phyloP scores from a whole-genome alignment of 2,888 invertebrate genomes.

The Seira sanloemensis region DNA sequence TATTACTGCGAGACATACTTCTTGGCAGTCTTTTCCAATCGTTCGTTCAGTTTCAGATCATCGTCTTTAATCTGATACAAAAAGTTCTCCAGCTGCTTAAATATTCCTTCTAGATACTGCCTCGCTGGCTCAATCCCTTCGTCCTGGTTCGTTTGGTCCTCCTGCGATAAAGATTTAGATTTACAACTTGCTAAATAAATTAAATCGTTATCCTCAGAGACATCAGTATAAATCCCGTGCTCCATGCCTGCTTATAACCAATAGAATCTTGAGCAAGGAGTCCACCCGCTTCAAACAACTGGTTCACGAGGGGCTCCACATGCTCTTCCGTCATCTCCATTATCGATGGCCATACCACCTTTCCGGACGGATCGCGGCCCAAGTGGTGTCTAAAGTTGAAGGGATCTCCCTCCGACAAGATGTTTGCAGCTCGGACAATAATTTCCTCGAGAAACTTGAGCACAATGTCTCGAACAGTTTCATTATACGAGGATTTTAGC shows the following conservation, averaged over 20 bases:
- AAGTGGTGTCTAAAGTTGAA: slow-evolving; percentile 43
- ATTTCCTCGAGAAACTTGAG: slow-evolving; percentile 65
- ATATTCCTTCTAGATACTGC: slow-evolving; percentile 50
- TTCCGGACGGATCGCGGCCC: not conserved
- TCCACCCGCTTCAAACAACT: slow-evolving; percentile 64
- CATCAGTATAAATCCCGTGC: too few relatives aligned
- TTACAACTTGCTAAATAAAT: too few relatives aligned
- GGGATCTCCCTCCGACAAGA: slow-evolving; percentile 68
- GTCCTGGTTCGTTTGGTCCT: slow-evolving; percentile 31
- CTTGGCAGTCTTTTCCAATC: slow-evolving; percentile 27
- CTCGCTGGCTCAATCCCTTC: slow-evolving; percentile 54
- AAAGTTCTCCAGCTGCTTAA: slow-evolving; percentile 44
- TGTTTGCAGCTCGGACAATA: slow-evolving; percentile 60
- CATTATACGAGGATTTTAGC: not conserved
- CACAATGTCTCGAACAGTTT: slow-evolving; percentile 36
- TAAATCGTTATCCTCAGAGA: too few relatives aligned
- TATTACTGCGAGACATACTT: slow-evolving; percentile 40
- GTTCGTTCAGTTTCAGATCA: slow-evolving; percentile 35
- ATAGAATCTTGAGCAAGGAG: slow-evolving; percentile 48
- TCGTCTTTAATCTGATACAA: slow-evolving; percentile 49
- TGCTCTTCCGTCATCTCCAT: slow-evolving; percentile 58
- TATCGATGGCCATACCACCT: slow-evolving; percentile 34
- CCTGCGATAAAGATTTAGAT: slow-evolving; percentile 38
- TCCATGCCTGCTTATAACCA: slow-evolving; percentile 43
- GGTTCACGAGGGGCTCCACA: slow-evolving; percentile 53